Evolutionary conservation across 2,113 vertebrate species (phyloP).

Genomic region (Limnothrissa miodon): DNA sequence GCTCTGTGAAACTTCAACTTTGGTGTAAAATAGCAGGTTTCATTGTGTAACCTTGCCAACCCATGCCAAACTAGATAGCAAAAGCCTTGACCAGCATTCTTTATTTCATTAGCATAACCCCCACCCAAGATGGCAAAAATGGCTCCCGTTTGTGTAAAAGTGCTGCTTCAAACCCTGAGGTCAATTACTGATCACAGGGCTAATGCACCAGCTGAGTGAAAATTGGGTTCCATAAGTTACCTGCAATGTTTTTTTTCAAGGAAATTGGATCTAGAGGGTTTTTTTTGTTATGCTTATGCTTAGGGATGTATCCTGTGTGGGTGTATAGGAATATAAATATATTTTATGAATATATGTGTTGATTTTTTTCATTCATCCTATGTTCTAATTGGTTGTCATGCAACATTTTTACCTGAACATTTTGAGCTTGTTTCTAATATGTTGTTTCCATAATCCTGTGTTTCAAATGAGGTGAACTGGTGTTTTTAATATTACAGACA

Average conservation of each 20-base stretch:
- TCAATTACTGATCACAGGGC: not conserved
- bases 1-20: constrained; percentile 33
- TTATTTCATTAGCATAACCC: not conserved
- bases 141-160: not conserved
- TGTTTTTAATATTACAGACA: constrained; percentile 51
- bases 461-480: constrained; percentile 37
- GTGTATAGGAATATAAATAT: constrained; percentile 46
- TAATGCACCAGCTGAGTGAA: constrained; percentile 54
- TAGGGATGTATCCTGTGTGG: constrained; percentile 39
- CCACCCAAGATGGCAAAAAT: not conserved
- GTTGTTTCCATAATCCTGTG: constrained; percentile 53
- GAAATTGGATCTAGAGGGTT: constrained; percentile 27
- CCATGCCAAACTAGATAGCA: constrained; percentile 17
- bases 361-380: constrained; percentile 37
- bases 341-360: constrained; percentile 47
- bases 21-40: constrained; percentile 22
- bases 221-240: constrained; percentile 33
- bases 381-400: constrained; percentile 37
- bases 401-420: constrained; percentile 47
- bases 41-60: constrained; percentile 1
- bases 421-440: constrained; percentile 49
- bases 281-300: constrained; percentile 44
- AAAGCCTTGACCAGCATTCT: constrained; percentile 17
- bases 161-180: not conserved
- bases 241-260: constrained; percentile 7